These are phyloP conservation scores for Ostrea edulis DNA, from an alignment of 1,140 invertebrate species.

Conservation along the genomic window DNA sequence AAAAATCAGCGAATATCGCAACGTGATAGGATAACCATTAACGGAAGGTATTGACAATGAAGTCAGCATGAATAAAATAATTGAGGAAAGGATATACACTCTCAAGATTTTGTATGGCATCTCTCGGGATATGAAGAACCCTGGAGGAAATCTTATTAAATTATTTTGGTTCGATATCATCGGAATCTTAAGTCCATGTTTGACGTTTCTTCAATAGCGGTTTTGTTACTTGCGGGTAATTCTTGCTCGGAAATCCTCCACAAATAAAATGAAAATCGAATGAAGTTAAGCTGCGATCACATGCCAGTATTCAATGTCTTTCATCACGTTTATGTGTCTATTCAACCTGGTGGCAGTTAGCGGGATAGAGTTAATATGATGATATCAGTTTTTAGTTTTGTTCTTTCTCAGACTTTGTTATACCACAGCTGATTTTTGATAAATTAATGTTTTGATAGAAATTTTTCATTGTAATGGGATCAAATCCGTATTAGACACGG, in stretches of 20 bases:
- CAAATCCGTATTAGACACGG: neutral
- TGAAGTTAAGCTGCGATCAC: neutral
- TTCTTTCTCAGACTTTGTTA: neutral
- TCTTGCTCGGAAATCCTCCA: neutral
- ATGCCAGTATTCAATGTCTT: neutral
- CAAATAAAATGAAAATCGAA: neutral
- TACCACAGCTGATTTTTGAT: neutral
- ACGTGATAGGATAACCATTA: no score
- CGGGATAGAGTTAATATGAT: neutral
- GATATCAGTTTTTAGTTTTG: neutral
- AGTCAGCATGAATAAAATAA: no score
- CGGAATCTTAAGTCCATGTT: neutral
- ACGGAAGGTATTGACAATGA: no score
- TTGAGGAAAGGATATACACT: no score
- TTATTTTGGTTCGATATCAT: neutral
- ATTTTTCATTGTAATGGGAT: neutral
- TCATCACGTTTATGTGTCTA: neutral
- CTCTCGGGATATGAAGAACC: neutral
- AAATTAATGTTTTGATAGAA: neutral
- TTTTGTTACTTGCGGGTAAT: neutral
- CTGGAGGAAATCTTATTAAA: neutral
- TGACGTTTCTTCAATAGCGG: neutral
- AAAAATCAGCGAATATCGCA: no score
- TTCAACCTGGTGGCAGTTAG: neutral
- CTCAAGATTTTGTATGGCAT: no score